Base-by-base conservation (phyloP, 1,140 invertebrate genomes). In the Brachionus calyciflorus region DNA sequence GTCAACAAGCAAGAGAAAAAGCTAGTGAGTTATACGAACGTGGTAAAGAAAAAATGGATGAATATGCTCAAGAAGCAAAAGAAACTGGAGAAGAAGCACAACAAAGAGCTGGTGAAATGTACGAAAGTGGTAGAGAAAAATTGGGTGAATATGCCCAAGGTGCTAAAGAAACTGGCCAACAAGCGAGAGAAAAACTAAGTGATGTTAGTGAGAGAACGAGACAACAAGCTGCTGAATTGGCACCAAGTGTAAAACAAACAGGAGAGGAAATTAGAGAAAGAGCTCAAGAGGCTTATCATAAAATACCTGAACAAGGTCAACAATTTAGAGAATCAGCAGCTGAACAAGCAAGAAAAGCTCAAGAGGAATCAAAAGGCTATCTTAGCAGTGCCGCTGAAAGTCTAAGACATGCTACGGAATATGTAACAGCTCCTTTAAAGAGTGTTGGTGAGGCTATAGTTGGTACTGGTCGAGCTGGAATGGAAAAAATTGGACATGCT, bases 371-470 rank as follows among this genome's bases (percentile, higher is more conserved):
- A 3, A 49, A 55, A 26, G 69, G 46, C 5, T 51, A 33, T 19
- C 30, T 51, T 3, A 28, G 37, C 5, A 49, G 69, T 41, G 51
- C 69, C n/a, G 69, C 51, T 24, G 69, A 73, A 30, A 73, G 37
- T 12, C 24, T 73, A 14, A 55, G 40, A 17, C 51, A 73, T 19
- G 46, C 51, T 37, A 73, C 49, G 19, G 69, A 73, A 19, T 51
- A 49, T 37, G 51, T 49, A 1, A 19, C 44, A 21, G 51, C 49
- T 10, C 49, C 28, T 41, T 24, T 41, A 17, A 73, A 19, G 19
- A 30, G 37, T 40, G 37, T 33, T 12, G 51, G 30, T 12, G 69
- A 73, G 12, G 6, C 69, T 30, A 55, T 73, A 33, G 33, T 19
- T 40, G 37, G 69, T 24, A 55, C 69, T 24, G 69, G 46, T 28